Conservation (phyloP, 2,797 vertebrate genomes). For the Hozukius guyotensis region DNA sequence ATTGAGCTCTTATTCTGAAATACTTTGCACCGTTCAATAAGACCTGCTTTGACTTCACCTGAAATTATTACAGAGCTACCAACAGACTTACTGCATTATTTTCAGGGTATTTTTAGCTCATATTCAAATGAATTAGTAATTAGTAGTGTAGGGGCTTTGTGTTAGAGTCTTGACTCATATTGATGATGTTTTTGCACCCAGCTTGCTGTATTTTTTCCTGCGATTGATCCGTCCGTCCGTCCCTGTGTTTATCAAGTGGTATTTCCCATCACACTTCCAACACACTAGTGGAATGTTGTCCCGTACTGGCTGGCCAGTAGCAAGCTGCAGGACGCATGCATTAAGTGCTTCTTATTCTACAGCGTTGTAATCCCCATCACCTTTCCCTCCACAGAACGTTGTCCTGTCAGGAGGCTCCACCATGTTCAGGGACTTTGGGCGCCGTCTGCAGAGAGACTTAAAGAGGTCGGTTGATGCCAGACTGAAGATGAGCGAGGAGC, state of each 20-base stretch:
- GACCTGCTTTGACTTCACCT: neutral
- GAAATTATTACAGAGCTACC: neutral
- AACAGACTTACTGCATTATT: neutral
- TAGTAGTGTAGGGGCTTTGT: neutral
- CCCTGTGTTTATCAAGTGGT: neutral
- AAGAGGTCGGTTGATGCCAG: constrained; percentile 96
- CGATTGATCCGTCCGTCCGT: no score
- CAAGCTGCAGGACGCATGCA: neutral
- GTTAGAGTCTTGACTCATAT: neutral
- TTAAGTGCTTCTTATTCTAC: neutral
- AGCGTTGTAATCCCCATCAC: neutral
- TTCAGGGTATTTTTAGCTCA: neutral
- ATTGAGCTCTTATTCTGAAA: neutral
- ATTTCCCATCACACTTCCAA: neutral
- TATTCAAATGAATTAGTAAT: neutral
- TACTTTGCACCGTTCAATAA: neutral
- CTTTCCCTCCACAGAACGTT: constrained; percentile 85
- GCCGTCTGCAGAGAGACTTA: constrained; percentile 94
- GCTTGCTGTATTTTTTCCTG: neutral
- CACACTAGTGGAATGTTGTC: neutral
- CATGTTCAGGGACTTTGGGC: constrained; percentile 98
- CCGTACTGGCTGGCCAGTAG: neutral
- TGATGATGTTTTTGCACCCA: neutral
- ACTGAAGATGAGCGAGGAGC: constrained; percentile 95
- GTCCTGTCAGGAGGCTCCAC: constrained; percentile 97